Evolutionary conservation across 2,113 vertebrate species (phyloP).

Genomic region (Cricetomys ansorgei): DNA sequence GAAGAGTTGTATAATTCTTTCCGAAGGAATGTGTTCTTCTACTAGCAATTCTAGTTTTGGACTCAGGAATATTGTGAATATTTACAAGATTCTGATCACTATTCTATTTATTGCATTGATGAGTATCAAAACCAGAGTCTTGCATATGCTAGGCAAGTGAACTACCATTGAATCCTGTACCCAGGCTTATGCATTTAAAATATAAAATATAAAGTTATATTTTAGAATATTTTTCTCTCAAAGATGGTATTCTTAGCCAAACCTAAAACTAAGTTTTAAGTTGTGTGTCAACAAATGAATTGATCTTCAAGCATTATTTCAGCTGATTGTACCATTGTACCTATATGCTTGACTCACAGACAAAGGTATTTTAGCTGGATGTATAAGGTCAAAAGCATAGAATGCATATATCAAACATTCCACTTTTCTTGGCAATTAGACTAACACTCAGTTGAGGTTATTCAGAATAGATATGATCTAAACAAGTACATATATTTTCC

Average conservation of each 20-base stretch:
- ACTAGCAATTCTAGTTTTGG: neutral
- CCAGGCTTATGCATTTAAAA: neutral
- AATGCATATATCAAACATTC: neutral
- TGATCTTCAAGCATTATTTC: neutral
- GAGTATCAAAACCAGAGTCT: neutral
- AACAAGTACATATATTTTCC: neutral
- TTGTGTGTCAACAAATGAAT: neutral
- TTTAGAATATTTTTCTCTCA: neutral
- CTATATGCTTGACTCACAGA: neutral
- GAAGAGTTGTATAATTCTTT: neutral
- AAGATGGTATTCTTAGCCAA: neutral
- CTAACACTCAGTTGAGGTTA: neutral
- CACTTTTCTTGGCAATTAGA: neutral
- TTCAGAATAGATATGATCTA: neutral
- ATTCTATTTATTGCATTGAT: neutral
- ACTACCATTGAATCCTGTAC: neutral
- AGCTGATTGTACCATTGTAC: neutral
- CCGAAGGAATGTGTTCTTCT: neutral
- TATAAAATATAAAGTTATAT: neutral
- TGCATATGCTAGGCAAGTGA: neutral
- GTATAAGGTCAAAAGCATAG: neutral
- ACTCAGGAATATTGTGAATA: neutral
- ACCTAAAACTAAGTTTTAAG: neutral
- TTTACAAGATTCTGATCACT: neutral
- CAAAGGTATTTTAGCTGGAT: neutral